Conservation (phyloP, 2,113 vertebrate species). For the Sylvilagus bachmani region DNA sequence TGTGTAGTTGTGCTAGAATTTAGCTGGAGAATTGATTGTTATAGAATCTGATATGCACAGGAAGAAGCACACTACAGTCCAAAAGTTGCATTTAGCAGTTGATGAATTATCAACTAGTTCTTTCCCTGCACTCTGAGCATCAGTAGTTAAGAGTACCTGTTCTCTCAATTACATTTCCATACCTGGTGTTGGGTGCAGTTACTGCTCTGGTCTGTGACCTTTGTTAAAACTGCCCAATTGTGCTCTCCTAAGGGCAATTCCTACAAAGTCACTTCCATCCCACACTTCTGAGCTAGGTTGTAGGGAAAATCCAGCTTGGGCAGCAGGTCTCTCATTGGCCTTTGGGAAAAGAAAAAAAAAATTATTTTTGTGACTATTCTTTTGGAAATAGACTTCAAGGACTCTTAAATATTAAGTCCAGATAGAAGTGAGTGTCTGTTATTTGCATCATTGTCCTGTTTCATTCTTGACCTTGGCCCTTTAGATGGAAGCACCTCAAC, state of each 20-base stretch:
- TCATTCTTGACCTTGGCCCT: conserved; percentile 20
- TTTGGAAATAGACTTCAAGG: conserved; percentile 4
- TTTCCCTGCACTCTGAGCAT: not conserved
- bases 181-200: not conserved
- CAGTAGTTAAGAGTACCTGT: conserved; percentile 26
- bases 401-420: conserved; percentile 28
- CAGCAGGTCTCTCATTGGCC: not conserved
- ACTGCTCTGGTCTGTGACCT: not conserved
- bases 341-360: not conserved
- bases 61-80: conserved; percentile 4
- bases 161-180: conserved; percentile 24
- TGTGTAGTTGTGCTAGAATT: not conserved
- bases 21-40: not conserved
- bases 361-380: not conserved
- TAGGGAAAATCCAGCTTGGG: conserved; percentile 19
- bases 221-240: not conserved
- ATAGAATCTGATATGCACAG: conserved; percentile 22
- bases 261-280: not conserved
- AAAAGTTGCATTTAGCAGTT: not conserved
- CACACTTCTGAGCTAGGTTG: not conserved
- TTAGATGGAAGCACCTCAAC: conserved; percentile 21
- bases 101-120: not conserved
- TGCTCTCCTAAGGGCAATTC: not conserved
- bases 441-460: not conserved
- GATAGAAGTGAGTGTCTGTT: not conserved